Evolutionary conservation across 2,888 invertebrate genomes (phyloP), one percentile per base, ranked within the genome.

Genomic region (Meloe dianella): DNA sequence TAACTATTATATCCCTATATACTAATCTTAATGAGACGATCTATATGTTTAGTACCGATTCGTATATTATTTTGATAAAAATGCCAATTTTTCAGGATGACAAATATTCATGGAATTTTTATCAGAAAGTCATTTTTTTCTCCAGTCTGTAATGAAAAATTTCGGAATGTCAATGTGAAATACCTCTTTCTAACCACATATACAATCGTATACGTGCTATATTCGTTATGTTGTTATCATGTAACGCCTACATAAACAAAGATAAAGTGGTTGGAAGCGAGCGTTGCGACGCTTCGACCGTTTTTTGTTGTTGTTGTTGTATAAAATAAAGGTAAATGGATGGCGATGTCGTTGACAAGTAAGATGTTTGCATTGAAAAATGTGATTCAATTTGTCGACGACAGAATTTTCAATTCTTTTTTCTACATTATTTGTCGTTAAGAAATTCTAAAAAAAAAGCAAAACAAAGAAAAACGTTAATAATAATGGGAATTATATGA

Each of bases 321-420:
- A 41, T 17, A 54, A 22, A 22, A 24, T 2, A 6, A 14, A 38
- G 14, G 41, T 14, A 54, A 9, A 17, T 17, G n/a, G 41, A n/a
- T 17, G 41, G 10, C 35, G 12, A 12, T n/a, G 41, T 57, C 60
- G 41, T 47, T 60, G 69, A 64, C 38, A 66, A 66, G 72, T 68
- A 71, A 70, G 72, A 71, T 58, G 73, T 71, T 69, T 62, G 65
- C 61, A 67, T 68, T 77, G 74, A 79, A 78, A 78, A 79, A 78
- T 75, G 78, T 69, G 73, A 73, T 77, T 78, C 78, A 78, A 78
- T 78, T 78, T 78, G 79, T 78, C 77, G 77, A 66, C 69, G 66
- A 70, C 73, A 77, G 77, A 78, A 77, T 76, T 78, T 76, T 74
- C 54, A 54, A 47, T 47, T 9, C 47, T 47, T 35, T 35, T 14